Evolutionary conservation across 2,113 vertebrate species (phyloP).

Genomic region (Paraplagusia blochii): DNA sequence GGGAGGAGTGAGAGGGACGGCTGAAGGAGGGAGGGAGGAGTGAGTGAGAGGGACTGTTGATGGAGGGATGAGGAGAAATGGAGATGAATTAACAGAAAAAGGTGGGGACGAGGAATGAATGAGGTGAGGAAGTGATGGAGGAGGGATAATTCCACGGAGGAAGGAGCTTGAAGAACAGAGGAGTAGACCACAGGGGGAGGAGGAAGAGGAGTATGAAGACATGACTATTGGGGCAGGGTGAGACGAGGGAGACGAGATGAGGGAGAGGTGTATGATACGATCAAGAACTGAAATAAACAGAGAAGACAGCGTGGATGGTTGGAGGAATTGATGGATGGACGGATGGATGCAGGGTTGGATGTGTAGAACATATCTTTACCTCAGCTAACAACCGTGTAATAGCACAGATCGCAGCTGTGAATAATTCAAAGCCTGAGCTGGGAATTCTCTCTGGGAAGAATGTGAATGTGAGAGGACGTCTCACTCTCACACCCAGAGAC

Average conservation of each 20-base stretch:
- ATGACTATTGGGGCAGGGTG: constrained; percentile 23
- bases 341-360: constrained; percentile 13
- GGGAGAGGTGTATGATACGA: constrained; percentile 50
- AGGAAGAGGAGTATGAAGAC: too few species aligned
- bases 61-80: constrained; percentile 3
- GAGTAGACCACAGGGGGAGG: neutral
- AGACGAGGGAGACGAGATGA: constrained; percentile 52
- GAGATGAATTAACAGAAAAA: constrained; percentile 9
- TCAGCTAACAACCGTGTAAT: constrained; percentile 63
- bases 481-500: constrained; percentile 13
- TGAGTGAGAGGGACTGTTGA: constrained; percentile 18
- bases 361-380: constrained; percentile 48
- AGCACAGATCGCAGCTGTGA: constrained; percentile 62
- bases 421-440: constrained; percentile 63
- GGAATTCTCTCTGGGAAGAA: constrained; percentile 52
- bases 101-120: constrained; percentile 19
- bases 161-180: neutral
- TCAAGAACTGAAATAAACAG: constrained; percentile 35
- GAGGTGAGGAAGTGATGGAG: constrained; percentile 13
- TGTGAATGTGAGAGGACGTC: constrained; percentile 18
- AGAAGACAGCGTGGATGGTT: constrained; percentile 33
- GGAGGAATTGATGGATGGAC: constrained; percentile 15
- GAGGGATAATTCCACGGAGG: constrained; percentile 1
- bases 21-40: constrained; percentile 35
- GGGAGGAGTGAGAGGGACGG: constrained; percentile 10